Evolutionary conservation across 2,888 invertebrate genomes (phyloP), one percentile per base, ranked within the genome.

Genomic region (Acrobasis repandana): DNA sequence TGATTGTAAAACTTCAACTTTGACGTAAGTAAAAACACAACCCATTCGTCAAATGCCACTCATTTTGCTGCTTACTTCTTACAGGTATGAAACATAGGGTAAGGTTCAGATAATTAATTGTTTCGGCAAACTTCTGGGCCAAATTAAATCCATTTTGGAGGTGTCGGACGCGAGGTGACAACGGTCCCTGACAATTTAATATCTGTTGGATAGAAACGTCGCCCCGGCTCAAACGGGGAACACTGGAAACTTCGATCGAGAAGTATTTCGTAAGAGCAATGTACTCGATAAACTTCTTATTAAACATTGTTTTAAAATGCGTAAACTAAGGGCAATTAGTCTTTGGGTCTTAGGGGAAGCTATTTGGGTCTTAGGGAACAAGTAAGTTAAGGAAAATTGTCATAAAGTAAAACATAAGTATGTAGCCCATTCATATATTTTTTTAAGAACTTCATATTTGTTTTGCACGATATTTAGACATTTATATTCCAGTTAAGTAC

Each of bases 141-240:
- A 87, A 87, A 90, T 90, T 88, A 88, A 90, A 90, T 86, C 86
- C 90, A 87, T 85, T 88, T 83, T 79, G 82, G 85, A 85, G 83
- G 83, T 77, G 77, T 77, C 73, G 72, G 76, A 72, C 75, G 72
- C 73, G 76, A 36, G 73, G 74, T 83, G 84, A 85, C 84, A 81
- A 83, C 84, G 88, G 87, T 88, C 83, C 75, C 77, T 87, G 91
- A 91, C 91, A 90, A 89, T 90, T 90, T 91, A 90, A 91, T 91
- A 90, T 89, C 81, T 76, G 75, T 76, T 70, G 77, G 80, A 85
- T 85, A 80, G 85, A 85, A 84, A 82, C 76, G 83, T 86, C 78
- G 73, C 65, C 71, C 58, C 49, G 36, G 47, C 46, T 57, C 56
- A 58, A 48, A 51, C 56, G 50, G 14, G 34, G 14, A 11, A 43